Conservation (phyloP, 2,113 vertebrate species). For the Larimichthys crocea region DNA sequence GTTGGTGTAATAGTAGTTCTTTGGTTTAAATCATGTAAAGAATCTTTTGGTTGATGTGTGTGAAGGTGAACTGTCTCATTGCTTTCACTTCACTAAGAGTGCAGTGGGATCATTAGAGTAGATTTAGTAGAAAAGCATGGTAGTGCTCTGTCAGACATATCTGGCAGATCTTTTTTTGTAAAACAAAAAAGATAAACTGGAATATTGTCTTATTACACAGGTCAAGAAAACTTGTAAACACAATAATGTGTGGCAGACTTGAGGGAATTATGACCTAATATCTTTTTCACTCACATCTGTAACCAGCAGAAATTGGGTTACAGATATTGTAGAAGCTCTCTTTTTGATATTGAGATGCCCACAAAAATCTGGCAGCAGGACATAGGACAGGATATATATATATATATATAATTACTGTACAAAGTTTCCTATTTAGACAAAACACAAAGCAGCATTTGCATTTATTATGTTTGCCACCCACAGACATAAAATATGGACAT, state of each 20-base stretch:
- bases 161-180: not conserved
- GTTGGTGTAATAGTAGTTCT: not conserved
- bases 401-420: no score
- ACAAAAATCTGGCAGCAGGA: not conserved
- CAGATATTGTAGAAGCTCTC: no score
- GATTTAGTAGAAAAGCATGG: not conserved
- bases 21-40: not conserved
- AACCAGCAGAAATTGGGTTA: no score
- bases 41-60: not conserved
- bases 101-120: not conserved
- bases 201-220: not conserved
- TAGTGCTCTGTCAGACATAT: not conserved
- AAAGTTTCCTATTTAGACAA: no score
- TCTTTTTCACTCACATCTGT: no score
- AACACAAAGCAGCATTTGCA: no score
- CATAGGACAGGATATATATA: no score
- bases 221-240: not conserved
- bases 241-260: not conserved
- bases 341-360: no score
- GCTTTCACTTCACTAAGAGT: not conserved
- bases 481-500: no score
- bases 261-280: not conserved
- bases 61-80: not conserved
- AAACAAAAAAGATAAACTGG: no score
- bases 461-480: no score